Evolutionary conservation across 2,888 invertebrate genomes (phyloP), one percentile per base, ranked within the genome.

Genomic region (Pycnomerus fuliginosus): DNA sequence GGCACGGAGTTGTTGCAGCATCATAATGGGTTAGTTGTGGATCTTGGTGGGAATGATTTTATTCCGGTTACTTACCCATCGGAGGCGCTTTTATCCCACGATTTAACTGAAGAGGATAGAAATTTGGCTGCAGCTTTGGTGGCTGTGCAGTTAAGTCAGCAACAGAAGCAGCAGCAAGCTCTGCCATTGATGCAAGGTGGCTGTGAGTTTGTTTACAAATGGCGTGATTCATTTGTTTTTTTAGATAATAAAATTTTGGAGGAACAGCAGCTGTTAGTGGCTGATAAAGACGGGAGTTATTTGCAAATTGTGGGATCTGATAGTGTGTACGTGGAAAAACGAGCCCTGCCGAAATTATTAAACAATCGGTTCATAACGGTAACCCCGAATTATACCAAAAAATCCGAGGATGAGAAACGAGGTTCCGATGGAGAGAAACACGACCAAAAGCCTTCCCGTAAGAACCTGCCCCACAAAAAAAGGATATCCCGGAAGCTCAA

Each of bases 401-500:
- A 69, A 52, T 57, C 60, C 7, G 69, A 71, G 16, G 59, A 63
- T 24, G 67, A 67, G 16, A 46, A 53, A 15, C 52, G 53, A 11
- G 69, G 69, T 48, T 71, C 71, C 2, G 70, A 71, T 47, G 61
- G 65, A 20, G 8, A 8, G 30, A 68, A 68, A 50, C 64, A 58
- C 30, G 72, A 70, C 41, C 62, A 56, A 24, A 62, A 67, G 10
- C 56, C 67, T 7, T 68, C 68, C 2, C 83, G 83, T 53, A 84
- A 87, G 68, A 85, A 85, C 51, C 71, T 91, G 42, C 91, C 91
- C 1, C 91, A 91, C 66, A 91, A 91, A 68, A 92, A 92, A 67
- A 76, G 91, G 42, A 90, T 91, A 53, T 85, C 90, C 0, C 76
- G 83, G 41, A 90, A 89, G 60, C 72, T 90, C 12, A 83, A 83